phyloP scores from a whole-genome alignment of 2,888 invertebrate species.

The Heteromurus nitidus region DNA sequence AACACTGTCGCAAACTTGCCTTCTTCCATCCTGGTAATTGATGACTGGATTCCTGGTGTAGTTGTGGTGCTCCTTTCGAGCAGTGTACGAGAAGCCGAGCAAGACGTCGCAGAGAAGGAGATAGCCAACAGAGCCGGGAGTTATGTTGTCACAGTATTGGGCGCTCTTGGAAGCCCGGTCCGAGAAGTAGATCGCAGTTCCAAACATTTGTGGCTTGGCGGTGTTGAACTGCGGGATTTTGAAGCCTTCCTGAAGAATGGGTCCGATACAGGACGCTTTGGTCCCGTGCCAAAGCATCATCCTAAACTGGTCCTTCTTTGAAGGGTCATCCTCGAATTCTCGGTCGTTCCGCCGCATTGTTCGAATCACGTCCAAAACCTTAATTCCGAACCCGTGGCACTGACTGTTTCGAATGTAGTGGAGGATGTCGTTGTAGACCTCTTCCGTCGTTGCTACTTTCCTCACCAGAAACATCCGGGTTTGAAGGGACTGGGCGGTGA shows the following conservation, averaged over 20 bases:
- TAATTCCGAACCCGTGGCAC: background rate
- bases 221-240: background rate
- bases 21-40: too few species aligned
- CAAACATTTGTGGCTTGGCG: slow-evolving; percentile 35
- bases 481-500: too few species aligned
- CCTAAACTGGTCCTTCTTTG: background rate
- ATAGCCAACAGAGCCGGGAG: background rate
- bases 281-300: slow-evolving; percentile 55
- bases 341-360: background rate
- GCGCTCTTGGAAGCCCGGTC: slow-evolving; percentile 50
- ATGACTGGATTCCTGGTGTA: slow-evolving; percentile 4
- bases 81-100: slow-evolving; percentile 35
- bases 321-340: background rate
- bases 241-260: slow-evolving; percentile 35
- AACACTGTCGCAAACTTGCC: background rate
- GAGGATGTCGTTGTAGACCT: background rate
- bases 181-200: slow-evolving; percentile 20
- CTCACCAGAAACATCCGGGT: too few species aligned
- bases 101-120: slow-evolving; percentile 48
- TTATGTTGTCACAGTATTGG: slow-evolving; percentile 3
- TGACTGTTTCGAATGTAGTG: background rate
- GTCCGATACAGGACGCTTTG: background rate
- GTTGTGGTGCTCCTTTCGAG: background rate
- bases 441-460: too few species aligned
- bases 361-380: background rate